phyloP scores from a whole-genome alignment of 1,140 invertebrate genomes.

The Bombus sylvicola region DNA sequence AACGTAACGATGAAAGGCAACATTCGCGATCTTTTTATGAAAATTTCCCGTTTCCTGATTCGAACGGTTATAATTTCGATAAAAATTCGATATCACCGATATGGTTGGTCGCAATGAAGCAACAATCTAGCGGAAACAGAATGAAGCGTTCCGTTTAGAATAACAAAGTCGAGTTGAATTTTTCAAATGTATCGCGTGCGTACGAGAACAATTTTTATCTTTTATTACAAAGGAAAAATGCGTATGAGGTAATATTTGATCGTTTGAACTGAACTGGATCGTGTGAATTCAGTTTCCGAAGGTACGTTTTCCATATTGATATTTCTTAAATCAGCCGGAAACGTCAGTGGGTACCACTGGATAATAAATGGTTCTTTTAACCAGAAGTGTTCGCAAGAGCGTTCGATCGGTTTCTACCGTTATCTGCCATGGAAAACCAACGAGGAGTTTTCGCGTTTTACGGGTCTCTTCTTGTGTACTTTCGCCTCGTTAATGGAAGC shows the following conservation, averaged over 20 bases:
- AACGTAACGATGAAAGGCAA: neutral
- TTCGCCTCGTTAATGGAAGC: neutral
- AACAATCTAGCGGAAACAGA: neutral
- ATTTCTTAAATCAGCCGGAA: neutral
- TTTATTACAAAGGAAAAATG: neutral
- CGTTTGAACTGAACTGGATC: neutral
- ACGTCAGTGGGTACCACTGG: neutral
- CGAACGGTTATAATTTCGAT: neutral
- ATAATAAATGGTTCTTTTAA: neutral
- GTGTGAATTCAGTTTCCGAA: neutral
- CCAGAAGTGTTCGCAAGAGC: slow-evolving; percentile 7
- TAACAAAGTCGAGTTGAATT: neutral
- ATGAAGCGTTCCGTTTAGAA: neutral
- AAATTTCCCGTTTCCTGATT: neutral
- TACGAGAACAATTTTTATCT: neutral
- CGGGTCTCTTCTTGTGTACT: neutral
- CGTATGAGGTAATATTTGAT: neutral
- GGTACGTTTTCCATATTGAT: neutral
- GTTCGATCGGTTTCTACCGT: slow-evolving; percentile 19
- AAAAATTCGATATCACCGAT: too few relatives aligned
- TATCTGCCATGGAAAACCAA: slow-evolving; percentile 4
- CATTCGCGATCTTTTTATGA: neutral
- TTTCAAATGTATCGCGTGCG: too few relatives aligned
- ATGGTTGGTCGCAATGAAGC: neutral
- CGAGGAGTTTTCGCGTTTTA: neutral